Percentiles rank a stretch among this genome's conserved stretches.
Conservation (phyloP, 2,797 vertebrate species). For the Crax fasciolata region DNA sequence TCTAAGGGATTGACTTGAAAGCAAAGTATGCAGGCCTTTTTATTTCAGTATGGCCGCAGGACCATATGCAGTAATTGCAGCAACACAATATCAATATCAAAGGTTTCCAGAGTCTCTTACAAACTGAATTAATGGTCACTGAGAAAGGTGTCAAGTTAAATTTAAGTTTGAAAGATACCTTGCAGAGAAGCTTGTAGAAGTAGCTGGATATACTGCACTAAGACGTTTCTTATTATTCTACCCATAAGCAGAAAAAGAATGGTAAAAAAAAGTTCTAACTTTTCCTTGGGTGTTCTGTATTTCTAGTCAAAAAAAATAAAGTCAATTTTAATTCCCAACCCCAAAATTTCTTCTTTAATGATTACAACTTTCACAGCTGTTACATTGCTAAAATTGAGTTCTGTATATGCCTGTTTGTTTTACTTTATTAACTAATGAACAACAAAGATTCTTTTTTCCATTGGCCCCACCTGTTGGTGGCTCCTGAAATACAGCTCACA, state of each 20-base stretch:
- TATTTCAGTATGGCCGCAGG: slow-evolving; percentile 37
- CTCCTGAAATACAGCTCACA: background rate
- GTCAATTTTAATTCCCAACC: background rate
- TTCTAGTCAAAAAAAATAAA: background rate
- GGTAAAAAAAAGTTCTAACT: background rate
- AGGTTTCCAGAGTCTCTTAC: slow-evolving; percentile 21
- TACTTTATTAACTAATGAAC: no score
- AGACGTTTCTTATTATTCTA: background rate
- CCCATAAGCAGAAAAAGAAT: background rate
- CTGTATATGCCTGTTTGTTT: background rate
- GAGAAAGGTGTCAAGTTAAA: slow-evolving; percentile 36
- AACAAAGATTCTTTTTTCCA: background rate
- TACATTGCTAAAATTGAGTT: background rate
- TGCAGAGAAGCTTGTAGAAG: background rate
- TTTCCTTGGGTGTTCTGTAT: background rate
- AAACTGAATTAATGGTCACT: slow-evolving; percentile 45
- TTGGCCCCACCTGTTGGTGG: background rate
- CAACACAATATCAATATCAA: slow-evolving; percentile 46
- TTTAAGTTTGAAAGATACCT: slow-evolving; percentile 17
- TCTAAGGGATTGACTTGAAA: slow-evolving; percentile 59
- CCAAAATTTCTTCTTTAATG: background rate
- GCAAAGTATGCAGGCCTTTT: slow-evolving; percentile 36
- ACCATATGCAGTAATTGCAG: slow-evolving; percentile 34
- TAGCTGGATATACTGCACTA: background rate
- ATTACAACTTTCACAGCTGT: background rate